These are phyloP conservation scores for Drosophila bocqueti DNA, from an alignment of 1,140 invertebrate species.

Conservation along the genomic window DNA sequence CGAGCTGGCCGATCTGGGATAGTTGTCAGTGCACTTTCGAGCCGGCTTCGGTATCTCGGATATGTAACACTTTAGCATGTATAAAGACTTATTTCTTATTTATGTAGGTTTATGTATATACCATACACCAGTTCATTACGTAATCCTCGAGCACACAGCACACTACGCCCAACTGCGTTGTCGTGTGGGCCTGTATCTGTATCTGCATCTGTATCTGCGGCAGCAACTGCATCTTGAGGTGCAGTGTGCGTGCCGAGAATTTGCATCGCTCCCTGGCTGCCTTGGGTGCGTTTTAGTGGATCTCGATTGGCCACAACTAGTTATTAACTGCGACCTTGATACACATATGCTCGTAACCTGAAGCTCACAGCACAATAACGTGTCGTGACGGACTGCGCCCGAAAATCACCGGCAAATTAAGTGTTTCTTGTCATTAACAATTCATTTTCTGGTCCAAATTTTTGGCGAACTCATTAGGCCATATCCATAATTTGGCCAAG, in stretches of 20 bases:
- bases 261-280: constrained; percentile 46
- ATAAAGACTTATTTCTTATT: constrained; percentile 46
- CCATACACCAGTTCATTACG: constrained; percentile 58
- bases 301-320: constrained; percentile 60
- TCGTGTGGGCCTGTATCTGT: constrained; percentile 40
- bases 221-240: constrained; percentile 31
- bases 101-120: constrained; percentile 34
- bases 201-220: constrained; percentile 28
- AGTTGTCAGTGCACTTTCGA: constrained; percentile 81
- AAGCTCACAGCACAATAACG: constrained; percentile 30
- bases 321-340: constrained; percentile 67
- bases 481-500: constrained; percentile 36
- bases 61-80: constrained; percentile 78
- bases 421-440: constrained; percentile 49
- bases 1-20: constrained; percentile 58
- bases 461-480: constrained; percentile 68
- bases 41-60: constrained; percentile 55
- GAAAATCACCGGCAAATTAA: constrained; percentile 50
- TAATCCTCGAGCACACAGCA: constrained; percentile 55
- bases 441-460: constrained; percentile 33
- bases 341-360: constrained; percentile 48
- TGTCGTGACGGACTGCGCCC: constrained; percentile 64
- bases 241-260: constrained; percentile 65
- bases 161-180: constrained; percentile 72
- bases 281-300: constrained; percentile 57